Percentiles rank a stretch among this genome's conserved stretches.
Evolutionary conservation across 2,113 vertebrate species (phyloP).

Genomic region (Hiodon tergisus): DNA sequence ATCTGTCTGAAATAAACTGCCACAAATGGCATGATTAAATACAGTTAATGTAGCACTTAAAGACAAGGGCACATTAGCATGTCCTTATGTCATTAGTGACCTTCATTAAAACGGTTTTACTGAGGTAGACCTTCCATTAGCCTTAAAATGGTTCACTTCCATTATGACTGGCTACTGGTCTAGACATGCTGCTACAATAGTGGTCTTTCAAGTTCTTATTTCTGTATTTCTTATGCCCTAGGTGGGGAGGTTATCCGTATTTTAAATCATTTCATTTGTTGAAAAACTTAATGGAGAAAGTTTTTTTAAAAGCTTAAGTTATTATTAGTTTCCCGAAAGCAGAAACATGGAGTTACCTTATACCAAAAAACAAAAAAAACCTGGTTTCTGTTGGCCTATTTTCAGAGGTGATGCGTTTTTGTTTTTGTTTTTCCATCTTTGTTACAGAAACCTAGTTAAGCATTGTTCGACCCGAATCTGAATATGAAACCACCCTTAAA

Average conservation of each 20-base stretch:
- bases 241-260: neutral
- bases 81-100: conserved; percentile 1
- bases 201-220: neutral
- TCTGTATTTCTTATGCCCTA: neutral
- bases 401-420: too few species aligned
- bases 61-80: conserved; percentile 3
- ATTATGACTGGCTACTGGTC: conserved; percentile 5
- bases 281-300: too few species aligned
- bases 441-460: too few species aligned
- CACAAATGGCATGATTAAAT: conserved; percentile 13
- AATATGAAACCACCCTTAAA: too few species aligned
- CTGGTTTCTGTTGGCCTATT: too few species aligned
- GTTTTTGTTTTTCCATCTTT: too few species aligned
- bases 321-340: too few species aligned
- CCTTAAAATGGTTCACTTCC: conserved; percentile 11
- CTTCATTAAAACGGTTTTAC: conserved; percentile 19
- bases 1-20: neutral
- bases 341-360: too few species aligned
- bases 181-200: neutral
- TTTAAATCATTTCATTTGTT: neutral
- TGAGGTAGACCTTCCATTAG: conserved; percentile 6
- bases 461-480: too few species aligned
- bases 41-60: neutral
- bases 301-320: neutral
- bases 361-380: too few species aligned